phyloP scores from a whole-genome alignment of 2,888 invertebrate genomes.

The Eumacrocentrus americanus region DNA sequence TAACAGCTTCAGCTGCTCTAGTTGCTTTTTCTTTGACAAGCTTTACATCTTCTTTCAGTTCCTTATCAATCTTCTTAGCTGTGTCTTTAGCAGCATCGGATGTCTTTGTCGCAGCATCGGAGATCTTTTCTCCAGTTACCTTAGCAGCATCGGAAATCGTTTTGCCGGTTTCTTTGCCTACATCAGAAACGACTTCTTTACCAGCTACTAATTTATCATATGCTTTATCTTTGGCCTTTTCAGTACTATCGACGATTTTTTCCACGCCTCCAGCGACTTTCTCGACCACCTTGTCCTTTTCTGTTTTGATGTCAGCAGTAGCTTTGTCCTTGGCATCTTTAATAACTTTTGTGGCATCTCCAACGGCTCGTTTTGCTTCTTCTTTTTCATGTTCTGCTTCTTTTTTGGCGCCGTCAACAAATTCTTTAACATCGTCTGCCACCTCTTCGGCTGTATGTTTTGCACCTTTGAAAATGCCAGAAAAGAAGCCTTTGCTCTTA shows the following conservation, averaged over 20 bases:
- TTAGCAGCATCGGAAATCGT: conserved; percentile 30
- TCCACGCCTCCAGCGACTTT: conserved; percentile 22
- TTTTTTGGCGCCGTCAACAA: conserved; percentile 62
- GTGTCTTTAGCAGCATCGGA: conserved; percentile 24
- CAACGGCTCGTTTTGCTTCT: conserved; percentile 23
- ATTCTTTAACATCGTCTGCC: conserved; percentile 55
- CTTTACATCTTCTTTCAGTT: conserved; percentile 22
- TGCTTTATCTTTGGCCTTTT: conserved; percentile 19
- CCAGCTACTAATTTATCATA: conserved; percentile 27
- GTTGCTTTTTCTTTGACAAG: conserved; percentile 27
- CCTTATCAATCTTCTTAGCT: conserved; percentile 24
- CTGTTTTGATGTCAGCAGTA: conserved; percentile 26
- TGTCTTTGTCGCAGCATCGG: conserved; percentile 16
- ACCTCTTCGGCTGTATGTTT: conserved; percentile 41
- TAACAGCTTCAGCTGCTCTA: conserved; percentile 18
- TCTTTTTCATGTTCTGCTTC: conserved; percentile 35
- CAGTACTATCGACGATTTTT: conserved; percentile 18
- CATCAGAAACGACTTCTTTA: conserved; percentile 35
- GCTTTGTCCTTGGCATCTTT: conserved; percentile 31
- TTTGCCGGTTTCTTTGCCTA: conserved; percentile 42
- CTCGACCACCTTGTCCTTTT: conserved; percentile 33
- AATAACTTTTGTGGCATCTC: conserved; percentile 30
- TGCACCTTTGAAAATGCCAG: conserved; percentile 41
- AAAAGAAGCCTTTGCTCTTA: conserved; percentile 40
- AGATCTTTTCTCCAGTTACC: conserved; percentile 31